Evolutionary conservation across 2,113 vertebrate genomes (phyloP).

Genomic region (Sakesphorus luctuosus): DNA sequence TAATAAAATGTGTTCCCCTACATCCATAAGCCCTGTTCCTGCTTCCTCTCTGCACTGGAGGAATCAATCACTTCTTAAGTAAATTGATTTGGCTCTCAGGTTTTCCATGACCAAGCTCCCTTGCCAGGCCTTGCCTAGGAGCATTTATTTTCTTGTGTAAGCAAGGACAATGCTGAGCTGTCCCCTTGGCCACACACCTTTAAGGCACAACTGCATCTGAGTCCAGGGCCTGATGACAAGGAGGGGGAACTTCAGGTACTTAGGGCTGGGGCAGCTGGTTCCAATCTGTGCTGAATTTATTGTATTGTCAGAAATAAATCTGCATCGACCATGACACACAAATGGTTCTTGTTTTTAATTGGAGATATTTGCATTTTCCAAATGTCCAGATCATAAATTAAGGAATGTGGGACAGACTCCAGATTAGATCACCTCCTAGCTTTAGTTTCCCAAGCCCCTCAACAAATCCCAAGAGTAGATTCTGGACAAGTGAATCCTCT

Average conservation of each 20-base stretch:
- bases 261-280: background rate
- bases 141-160: background rate
- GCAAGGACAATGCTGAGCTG: slow-evolving; percentile 28
- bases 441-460: background rate
- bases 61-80: slow-evolving; percentile 2
- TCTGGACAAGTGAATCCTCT: background rate
- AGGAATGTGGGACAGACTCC: background rate
- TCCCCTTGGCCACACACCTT: background rate
- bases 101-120: slow-evolving; percentile 7
- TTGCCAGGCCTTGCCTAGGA: background rate
- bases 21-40: background rate
- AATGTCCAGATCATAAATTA: slow-evolving; percentile 30
- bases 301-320: background rate
- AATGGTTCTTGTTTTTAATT: slow-evolving; percentile 20
- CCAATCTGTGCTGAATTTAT: slow-evolving; percentile 2
- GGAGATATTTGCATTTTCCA: slow-evolving; percentile 7
- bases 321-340: background rate
- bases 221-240: background rate
- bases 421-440: background rate
- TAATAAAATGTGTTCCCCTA: background rate
- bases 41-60: background rate
- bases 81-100: slow-evolving; percentile 29
- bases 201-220: rapidly evolving
- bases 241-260: background rate
- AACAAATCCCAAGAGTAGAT: background rate